phyloP scores from a whole-genome alignment of 2,797 vertebrate species.

The Thaleichthys pacificus region DNA sequence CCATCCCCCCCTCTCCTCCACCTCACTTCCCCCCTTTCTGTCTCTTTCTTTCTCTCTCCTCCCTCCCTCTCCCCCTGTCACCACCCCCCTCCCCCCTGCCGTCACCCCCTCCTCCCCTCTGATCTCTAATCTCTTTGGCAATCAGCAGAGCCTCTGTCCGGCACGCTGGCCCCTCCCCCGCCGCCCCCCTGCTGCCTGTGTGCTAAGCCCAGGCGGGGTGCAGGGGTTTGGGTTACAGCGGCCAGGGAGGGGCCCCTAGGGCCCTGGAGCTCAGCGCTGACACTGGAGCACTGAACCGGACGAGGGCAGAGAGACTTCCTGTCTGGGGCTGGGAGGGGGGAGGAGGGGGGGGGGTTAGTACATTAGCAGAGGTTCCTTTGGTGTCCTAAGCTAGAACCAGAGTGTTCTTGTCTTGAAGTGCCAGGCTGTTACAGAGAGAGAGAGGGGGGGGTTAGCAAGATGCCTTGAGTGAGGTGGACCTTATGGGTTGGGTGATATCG shows the following conservation, averaged over 20 bases:
- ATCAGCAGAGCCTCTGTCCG: slow-evolving; percentile 48
- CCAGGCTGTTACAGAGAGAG: no score
- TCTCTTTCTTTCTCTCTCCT: not conserved
- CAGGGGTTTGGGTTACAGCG: slow-evolving; percentile 27
- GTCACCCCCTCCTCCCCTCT: slow-evolving; percentile 25
- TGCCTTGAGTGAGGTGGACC: not conserved
- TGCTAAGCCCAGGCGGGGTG: slow-evolving; percentile 18
- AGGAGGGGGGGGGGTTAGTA: not conserved
- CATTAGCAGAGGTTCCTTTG: no score
- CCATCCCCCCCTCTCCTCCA: slow-evolving; percentile 2
- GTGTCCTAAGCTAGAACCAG: no score
- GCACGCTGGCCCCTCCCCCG: not conserved
- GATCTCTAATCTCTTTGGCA: slow-evolving; percentile 53
- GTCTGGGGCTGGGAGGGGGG: not conserved
- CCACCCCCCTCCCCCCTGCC: slow-evolving; percentile 12
- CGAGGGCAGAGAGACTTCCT: not conserved
- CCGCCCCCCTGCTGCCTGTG: slow-evolving; percentile 5
- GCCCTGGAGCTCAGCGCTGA: slow-evolving; percentile 4
- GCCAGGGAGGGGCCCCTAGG: slow-evolving; percentile 3
- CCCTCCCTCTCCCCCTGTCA: slow-evolving; percentile 30
- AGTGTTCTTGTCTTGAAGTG: no score
- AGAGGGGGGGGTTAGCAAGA: not conserved
- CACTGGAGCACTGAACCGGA: not conserved
- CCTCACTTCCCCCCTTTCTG: slow-evolving; percentile 9
- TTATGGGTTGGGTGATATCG: no score